phyloP scores from a whole-genome alignment of 2,797 vertebrate genomes.

The Acipenser oxyrinchus region DNA sequence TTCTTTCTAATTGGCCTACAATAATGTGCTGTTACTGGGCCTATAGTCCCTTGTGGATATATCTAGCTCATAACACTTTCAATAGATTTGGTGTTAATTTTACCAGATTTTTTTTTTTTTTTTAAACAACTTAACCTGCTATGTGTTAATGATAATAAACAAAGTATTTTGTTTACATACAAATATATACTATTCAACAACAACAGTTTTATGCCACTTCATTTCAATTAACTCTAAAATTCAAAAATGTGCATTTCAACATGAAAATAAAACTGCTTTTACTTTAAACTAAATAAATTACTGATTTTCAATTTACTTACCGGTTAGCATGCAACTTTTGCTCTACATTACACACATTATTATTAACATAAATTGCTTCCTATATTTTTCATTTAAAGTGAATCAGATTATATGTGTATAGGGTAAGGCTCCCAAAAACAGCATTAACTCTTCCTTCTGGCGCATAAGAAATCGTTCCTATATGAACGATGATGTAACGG shows the following conservation, averaged over 20 bases:
- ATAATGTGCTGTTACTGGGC: constrained; percentile 36
- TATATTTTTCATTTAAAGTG: too few species aligned
- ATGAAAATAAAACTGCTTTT: neutral
- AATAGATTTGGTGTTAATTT: constrained; percentile 51
- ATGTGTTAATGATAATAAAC: constrained; percentile 37
- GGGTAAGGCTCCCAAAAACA: too few species aligned
- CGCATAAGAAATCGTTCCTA: too few species aligned
- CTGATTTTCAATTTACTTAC: too few species aligned
- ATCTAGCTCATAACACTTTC: constrained; percentile 41
- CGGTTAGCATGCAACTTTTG: too few species aligned
- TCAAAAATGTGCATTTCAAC: neutral
- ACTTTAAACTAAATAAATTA: constrained; percentile 7
- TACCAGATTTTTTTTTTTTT: constrained; percentile 38
- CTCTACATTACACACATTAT: too few species aligned
- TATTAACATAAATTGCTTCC: too few species aligned
- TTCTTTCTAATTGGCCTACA: constrained; percentile 54
- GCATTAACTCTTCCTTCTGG: too few species aligned
- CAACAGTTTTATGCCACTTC: neutral
- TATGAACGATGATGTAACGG: too few species aligned
- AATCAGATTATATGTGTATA: too few species aligned
- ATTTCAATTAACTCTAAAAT: constrained; percentile 1
- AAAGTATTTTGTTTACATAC: neutral
- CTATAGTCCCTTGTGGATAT: constrained; percentile 47
- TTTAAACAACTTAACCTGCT: constrained; percentile 35
- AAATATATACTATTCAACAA: neutral